Percentiles rank a stretch among this genome's conserved stretches.
phyloP scores from a whole-genome alignment of 2,113 vertebrate genomes.

The Lepidothrix coronata region DNA sequence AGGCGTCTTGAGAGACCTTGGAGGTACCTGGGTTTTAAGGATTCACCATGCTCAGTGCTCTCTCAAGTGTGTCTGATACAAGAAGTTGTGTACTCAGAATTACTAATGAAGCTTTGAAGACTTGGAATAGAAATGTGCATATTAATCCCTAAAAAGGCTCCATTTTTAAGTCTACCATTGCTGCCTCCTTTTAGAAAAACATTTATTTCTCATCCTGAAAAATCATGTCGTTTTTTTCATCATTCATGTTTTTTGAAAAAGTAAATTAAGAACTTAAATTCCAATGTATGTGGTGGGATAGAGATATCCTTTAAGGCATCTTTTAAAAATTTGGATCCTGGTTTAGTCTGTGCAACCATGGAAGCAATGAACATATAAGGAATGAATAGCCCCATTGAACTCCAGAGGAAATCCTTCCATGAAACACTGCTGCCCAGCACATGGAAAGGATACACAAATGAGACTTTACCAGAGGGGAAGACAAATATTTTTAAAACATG shows the following conservation, averaged over 20 bases:
- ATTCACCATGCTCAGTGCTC: background rate
- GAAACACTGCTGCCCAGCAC: background rate
- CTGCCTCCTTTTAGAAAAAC: background rate
- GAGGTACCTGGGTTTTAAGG: background rate
- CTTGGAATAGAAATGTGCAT: background rate
- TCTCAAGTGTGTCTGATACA: background rate
- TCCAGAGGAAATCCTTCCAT: background rate
- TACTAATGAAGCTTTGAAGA: background rate
- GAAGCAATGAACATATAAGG: background rate
- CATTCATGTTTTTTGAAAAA: background rate
- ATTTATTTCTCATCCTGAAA: background rate
- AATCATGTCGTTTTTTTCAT: background rate
- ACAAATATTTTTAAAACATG: background rate
- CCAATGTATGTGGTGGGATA: background rate
- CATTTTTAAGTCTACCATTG: background rate
- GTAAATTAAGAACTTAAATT: background rate
- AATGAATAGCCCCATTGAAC: background rate
- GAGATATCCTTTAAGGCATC: background rate
- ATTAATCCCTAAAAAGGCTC: background rate
- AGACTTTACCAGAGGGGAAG: background rate
- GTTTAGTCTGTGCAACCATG: background rate
- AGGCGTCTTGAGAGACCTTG: background rate
- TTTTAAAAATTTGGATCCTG: background rate
- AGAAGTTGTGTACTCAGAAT: background rate
- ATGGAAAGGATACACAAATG: background rate